phyloP scores from a whole-genome alignment of 1,140 invertebrate species.

The Scaptomyza pallida region DNA sequence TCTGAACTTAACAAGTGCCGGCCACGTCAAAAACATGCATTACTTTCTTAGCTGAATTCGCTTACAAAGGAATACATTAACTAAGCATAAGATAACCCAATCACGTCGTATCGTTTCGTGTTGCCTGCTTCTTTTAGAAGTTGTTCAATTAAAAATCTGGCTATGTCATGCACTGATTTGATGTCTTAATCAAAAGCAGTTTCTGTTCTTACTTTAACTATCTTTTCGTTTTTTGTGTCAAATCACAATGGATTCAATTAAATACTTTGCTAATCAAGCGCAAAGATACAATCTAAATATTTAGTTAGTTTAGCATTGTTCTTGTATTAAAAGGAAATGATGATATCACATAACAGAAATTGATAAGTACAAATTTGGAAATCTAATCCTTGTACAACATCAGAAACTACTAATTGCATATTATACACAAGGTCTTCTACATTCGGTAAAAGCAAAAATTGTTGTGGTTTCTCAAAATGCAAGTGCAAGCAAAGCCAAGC shows the following conservation, averaged over 20 bases:
- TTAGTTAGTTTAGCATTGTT: too few relatives aligned
- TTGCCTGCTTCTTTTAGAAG: constrained; percentile 11
- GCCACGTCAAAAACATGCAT: constrained; percentile 66
- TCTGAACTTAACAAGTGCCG: neutral
- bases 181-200: constrained; percentile 45
- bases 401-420: too few relatives aligned
- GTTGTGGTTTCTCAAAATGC: constrained; percentile 9
- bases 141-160: constrained; percentile 56
- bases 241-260: constrained; percentile 63
- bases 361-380: too few relatives aligned
- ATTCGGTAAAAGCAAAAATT: neutral
- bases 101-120: constrained; percentile 23
- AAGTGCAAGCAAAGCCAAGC: constrained; percentile 18
- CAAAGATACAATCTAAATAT: constrained; percentile 41
- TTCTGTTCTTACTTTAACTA: constrained; percentile 18
- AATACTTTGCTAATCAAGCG: constrained; percentile 62
- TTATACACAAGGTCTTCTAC: neutral
- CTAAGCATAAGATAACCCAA: constrained; percentile 14
- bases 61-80: neutral
- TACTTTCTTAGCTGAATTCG: neutral
- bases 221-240: constrained; percentile 19
- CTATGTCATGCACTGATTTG: constrained; percentile 30
- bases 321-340: too few relatives aligned
- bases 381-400: too few relatives aligned
- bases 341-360: too few relatives aligned